Evolutionary conservation across 2,797 vertebrate species (phyloP), one percentile per base, ranked within the genome.

Genomic region (Naso thynnoides): DNA sequence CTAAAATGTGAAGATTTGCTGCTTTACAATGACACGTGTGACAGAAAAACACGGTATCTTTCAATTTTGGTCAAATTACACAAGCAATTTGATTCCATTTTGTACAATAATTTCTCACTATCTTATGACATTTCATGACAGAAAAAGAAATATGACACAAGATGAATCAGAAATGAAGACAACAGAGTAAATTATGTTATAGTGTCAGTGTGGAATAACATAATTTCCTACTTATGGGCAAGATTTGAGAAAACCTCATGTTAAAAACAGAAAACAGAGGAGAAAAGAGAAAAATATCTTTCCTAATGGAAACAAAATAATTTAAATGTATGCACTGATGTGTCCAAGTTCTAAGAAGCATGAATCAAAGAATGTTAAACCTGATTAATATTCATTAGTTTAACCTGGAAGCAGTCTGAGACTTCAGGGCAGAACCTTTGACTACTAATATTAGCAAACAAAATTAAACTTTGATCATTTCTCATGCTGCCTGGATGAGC

Each of bases 381-480:
- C 4, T 36, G 24, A 50, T 70, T 70, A 6, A 41, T 69, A 68
- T 79, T 68, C 36, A 77, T 80, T 47, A 56, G 67, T 76, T 64
- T 64, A 27, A 55, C 44, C 65, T 61, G 39, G 48, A 52, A 18
- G 38, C 38, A 45, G 47, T 19, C 23, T 55, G 39, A 63, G 62
- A 52, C 65, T 45, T 5, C 21, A 59, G 48, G 58, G 68, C 21
- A 69, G n/a, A 47, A 29, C 42, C 54, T 39, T 0, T 38, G 9
- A 53, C 2, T 24, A 36, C 53, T 29, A 57, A 54, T 14, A 36
- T 65, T 19, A n/a, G 18, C 14, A 42, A n/a, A 4, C 31, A 54
- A 52, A 42, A 60, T 4, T 8, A 19, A 56, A 64, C 56, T 58
- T 16, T 2, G 2, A 27, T 68, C 0, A 54, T 36, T 65, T 50